Evolutionary conservation across 2,113 vertebrate species (phyloP).

Genomic region (Tursiops truncatus): DNA sequence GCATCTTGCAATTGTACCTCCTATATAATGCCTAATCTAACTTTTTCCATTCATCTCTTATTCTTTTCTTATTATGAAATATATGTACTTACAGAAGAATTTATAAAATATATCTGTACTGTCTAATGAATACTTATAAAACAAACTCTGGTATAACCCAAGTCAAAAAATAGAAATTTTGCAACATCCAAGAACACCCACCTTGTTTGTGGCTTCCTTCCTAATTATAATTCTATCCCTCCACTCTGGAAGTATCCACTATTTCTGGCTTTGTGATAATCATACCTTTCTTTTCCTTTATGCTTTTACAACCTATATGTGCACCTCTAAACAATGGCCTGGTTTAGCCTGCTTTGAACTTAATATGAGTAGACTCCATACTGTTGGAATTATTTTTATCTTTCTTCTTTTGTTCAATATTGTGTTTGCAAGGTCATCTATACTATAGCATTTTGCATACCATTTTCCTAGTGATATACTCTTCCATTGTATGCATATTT

Average conservation of each 20-base stretch:
- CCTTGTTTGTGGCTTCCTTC: neutral
- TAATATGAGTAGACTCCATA: neutral
- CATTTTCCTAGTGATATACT: neutral
- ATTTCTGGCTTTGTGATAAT: neutral
- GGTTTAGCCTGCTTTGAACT: neutral
- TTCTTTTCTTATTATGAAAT: conserved; percentile 1
- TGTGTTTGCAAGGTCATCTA: neutral
- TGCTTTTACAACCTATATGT: neutral
- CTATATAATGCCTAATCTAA: neutral
- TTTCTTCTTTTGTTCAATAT: neutral
- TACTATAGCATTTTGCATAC: neutral
- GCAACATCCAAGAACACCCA: neutral
- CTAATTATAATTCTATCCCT: neutral
- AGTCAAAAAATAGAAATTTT: neutral
- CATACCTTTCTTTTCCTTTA: neutral
- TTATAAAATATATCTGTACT: neutral
- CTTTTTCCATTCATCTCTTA: neutral
- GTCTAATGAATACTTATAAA: neutral
- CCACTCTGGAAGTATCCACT: neutral
- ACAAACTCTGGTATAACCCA: neutral
- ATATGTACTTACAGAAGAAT: neutral
- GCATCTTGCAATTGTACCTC: neutral
- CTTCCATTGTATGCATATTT: neutral
- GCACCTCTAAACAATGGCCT: neutral
- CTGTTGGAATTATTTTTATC: neutral